Conservation (phyloP, 2,888 invertebrate species). For the Ischnus inquisitorius region DNA sequence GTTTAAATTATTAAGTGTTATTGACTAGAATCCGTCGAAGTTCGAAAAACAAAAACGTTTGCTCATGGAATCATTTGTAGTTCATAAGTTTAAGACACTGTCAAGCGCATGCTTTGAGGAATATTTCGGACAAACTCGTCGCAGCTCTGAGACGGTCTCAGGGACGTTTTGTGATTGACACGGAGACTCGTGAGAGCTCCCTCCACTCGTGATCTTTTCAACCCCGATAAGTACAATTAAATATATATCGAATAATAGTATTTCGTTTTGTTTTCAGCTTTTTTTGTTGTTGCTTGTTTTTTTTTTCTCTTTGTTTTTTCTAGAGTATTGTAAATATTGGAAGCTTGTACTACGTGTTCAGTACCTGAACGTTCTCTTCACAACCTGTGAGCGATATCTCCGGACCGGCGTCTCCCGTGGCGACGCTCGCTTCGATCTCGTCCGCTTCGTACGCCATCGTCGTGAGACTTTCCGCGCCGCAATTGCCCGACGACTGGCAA, state of each 20-base stretch:
- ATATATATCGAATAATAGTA: constrained; percentile 55
- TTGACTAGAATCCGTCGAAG: constrained; percentile 49
- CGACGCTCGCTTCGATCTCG: constrained; percentile 79
- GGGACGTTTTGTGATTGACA: constrained; percentile 22
- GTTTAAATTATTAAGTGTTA: constrained; percentile 34
- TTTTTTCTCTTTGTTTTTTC: constrained; percentile 17
- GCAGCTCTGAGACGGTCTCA: constrained; percentile 24
- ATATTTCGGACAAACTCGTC: constrained; percentile 52
- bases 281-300: too few relatives aligned
- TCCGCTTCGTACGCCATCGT: constrained; percentile 82
- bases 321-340: constrained; percentile 69
- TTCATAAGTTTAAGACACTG: constrained; percentile 63
- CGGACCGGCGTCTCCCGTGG: constrained; percentile 80
- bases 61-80: constrained; percentile 8
- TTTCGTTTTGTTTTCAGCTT: too few relatives aligned
- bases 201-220: neutral
- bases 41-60: constrained; percentile 27
- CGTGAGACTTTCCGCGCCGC: constrained; percentile 85
- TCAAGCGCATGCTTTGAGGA: constrained; percentile 65
- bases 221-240: constrained; percentile 65
- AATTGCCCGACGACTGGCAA: constrained; percentile 91
- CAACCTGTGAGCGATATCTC: constrained; percentile 84
- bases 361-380: constrained; percentile 85
- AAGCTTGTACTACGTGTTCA: constrained; percentile 81
- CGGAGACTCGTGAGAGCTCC: neutral